A percentile compares a stretch with the other conserved stretches of the same genome.
These are phyloP conservation scores for Melanerpes aurifrons DNA, from an alignment of 2,113 vertebrate genomes.

Conservation along the genomic window DNA sequence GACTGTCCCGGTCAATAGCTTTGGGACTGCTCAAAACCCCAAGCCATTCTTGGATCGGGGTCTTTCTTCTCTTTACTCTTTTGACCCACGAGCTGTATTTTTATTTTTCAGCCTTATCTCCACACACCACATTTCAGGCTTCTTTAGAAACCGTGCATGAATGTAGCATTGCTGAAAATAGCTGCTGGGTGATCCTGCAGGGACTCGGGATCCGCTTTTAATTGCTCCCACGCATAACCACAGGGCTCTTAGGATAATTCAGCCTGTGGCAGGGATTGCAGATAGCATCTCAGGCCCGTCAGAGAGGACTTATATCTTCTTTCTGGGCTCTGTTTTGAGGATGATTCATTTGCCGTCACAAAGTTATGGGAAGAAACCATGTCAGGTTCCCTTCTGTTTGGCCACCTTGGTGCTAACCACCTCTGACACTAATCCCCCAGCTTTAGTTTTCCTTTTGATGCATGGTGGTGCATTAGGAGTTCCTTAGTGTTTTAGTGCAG, in stretches of 20 bases:
- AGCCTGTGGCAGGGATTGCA: neutral
- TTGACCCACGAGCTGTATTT: constrained; percentile 5
- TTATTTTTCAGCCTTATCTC: constrained; percentile 62
- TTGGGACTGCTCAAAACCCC: neutral
- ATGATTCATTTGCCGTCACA: neutral
- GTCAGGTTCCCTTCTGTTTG: neutral
- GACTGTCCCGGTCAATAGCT: neutral
- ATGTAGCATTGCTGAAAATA: constrained; percentile 7
- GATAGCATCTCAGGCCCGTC: neutral
- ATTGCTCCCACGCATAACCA: neutral
- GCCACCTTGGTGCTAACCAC: neutral
- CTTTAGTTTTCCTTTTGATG: neutral
- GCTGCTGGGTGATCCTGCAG: constrained; percentile 18
- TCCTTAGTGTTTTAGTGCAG: neutral
- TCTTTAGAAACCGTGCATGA: constrained; percentile 3
- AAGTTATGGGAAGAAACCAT: neutral
- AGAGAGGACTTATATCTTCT: neutral
- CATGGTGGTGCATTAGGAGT: neutral
- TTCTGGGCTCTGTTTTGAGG: neutral
- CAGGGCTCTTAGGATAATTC: neutral
- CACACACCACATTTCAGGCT: constrained; percentile 15
- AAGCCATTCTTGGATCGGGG: accelerated
- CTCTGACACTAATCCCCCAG: neutral
- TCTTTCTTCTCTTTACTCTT: constrained; percentile 6
- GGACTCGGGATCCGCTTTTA: neutral